Base-by-base conservation (phyloP, 2,797 vertebrate species). In the Botia kubotai region DNA sequence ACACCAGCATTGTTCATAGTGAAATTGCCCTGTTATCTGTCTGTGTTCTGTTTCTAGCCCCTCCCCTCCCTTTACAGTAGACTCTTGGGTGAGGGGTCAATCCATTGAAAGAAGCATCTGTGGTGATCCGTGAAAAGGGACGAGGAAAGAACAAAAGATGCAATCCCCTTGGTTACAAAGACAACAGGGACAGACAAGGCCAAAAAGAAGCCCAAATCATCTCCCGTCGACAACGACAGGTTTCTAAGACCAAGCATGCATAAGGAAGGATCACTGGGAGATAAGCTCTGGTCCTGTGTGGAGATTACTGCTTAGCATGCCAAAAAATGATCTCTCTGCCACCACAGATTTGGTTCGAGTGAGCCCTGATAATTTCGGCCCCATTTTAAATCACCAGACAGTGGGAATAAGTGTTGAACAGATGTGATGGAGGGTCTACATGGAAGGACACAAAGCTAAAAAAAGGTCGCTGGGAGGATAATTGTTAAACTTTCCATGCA, bases 81-180 rank as follows among this genome's bases (percentile, higher is more conserved):
- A 80, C 84, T 89, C 87, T 82, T 86, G 90, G 92, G 80, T 78
- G 90, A 90, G 89, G 89, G 91, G 92, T 93, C 90, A 90, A 46
- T 77, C 87, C 89, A 89, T 84, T 88, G 89, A 94, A 93, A 93
- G 92, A 90, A 95, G 95, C 97, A 98, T 97, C 97, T 98, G 97
- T 97, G 97, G 96, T 96, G 95, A 95, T 90, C 90, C 92, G 90
- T 94, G 92, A 95, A 95, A 95, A 94, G 82, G 90, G 72, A 92
- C 89, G 89, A 86, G 94, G 90, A 87, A 86, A 88, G 92, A 96
- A 87, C 95, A 91, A 92, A 93, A 89, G 91, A 73, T 84, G 85
- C 87, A 91, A 91, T 91, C 91, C 86, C 87, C 90, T 89, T 83
- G 87, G 89, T 85, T 36, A 39, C 19, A 91, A 93, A 94, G 89